phyloP scores from a whole-genome alignment of 1,140 invertebrate genomes.

The Trypoxylus dichotomus region DNA sequence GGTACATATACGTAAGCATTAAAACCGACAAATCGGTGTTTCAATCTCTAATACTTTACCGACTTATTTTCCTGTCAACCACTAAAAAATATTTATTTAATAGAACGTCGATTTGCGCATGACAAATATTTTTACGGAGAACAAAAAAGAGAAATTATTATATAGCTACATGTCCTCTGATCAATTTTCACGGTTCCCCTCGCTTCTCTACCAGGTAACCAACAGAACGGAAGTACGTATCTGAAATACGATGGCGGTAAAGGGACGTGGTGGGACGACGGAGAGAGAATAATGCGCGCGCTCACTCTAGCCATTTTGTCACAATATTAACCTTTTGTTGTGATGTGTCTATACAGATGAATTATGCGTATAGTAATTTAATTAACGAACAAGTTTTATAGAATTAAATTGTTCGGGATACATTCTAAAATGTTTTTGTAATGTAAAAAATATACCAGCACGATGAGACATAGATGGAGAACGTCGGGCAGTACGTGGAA shows the following conservation, averaged over 20 bases:
- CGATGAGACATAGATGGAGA: conserved; percentile 23
- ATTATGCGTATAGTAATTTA: conserved; percentile 44
- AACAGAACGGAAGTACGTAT: conserved; percentile 34
- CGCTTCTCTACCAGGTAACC: conserved; percentile 16
- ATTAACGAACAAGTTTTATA: conserved; percentile 33
- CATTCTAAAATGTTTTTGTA: neutral
- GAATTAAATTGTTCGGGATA: neutral
- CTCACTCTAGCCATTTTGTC: conserved; percentile 51
- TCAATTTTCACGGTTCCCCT: conserved; percentile 26
- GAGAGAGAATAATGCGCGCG: conserved; percentile 42
- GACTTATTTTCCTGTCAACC: neutral
- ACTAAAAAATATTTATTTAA: neutral
- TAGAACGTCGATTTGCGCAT: conserved; percentile 1
- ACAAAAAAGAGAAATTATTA: conserved; percentile 24
- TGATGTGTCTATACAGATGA: conserved; percentile 48
- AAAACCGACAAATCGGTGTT: neutral
- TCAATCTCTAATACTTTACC: neutral
- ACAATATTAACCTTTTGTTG: conserved; percentile 54
- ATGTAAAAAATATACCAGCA: neutral
- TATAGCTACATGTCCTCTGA: conserved; percentile 28
- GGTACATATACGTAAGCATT: neutral
- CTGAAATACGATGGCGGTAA: conserved; percentile 17
- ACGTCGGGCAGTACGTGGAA: conserved; percentile 33
- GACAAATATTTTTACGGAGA: neutral
- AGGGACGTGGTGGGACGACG: conserved; percentile 22